phyloP scores from a whole-genome alignment of 2,797 vertebrate genomes.

The Lindbergichthys nudifrons region DNA sequence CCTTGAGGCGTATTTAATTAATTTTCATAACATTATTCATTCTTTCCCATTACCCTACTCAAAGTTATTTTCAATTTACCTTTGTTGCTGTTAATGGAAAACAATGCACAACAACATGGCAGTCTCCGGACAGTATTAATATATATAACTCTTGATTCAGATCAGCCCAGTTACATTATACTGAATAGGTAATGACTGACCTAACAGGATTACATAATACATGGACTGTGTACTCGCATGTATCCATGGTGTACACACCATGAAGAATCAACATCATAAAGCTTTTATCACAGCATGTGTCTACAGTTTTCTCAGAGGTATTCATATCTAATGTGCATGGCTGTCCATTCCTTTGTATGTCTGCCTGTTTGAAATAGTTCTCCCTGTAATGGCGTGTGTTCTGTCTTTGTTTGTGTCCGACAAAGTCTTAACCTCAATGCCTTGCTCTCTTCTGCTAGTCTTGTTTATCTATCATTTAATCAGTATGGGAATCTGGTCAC shows the following conservation, averaged over 20 bases:
- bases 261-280: conserved; percentile 47
- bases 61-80: conserved; percentile 17
- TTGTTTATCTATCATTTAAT: conserved; percentile 22
- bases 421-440: conserved; percentile 21
- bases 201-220: conserved; percentile 38
- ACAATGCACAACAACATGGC: background rate
- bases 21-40: conserved; percentile 5
- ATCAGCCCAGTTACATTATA: conserved; percentile 35
- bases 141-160: conserved; percentile 17
- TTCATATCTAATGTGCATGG: conserved; percentile 45
- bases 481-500: conserved; percentile 1
- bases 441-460: conserved; percentile 11
- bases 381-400: conserved; percentile 30
- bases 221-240: conserved; percentile 42
- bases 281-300: conserved; percentile 62
- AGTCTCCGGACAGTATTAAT: conserved; percentile 26
- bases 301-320: conserved; percentile 46
- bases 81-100: conserved; percentile 22
- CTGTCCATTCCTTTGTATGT: conserved; percentile 36
- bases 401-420: conserved; percentile 16
- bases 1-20: conserved; percentile 29
- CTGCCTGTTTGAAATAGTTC: conserved; percentile 40
- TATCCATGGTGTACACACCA: conserved; percentile 35
- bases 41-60: background rate
- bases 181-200: conserved; percentile 43